Conservation (phyloP, 2,888 invertebrate genomes). For the Tipula helvola region DNA sequence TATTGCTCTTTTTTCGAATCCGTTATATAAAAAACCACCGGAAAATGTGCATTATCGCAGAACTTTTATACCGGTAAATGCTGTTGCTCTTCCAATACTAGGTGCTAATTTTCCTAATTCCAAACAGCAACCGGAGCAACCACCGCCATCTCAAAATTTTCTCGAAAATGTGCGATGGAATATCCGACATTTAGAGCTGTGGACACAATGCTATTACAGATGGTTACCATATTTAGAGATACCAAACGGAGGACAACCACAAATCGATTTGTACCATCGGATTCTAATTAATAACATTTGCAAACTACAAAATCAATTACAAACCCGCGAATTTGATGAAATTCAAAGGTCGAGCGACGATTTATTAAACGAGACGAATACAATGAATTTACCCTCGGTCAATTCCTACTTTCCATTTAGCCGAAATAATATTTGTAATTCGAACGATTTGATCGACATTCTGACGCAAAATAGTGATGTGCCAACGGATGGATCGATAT, state of each 20-base stretch:
- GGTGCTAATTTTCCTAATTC: neutral
- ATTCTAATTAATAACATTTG: slow-evolving; percentile 31
- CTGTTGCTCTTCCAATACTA: slow-evolving; percentile 20
- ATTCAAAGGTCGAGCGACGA: slow-evolving; percentile 20
- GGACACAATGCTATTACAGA: slow-evolving; percentile 83
- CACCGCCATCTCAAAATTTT: slow-evolving; percentile 15
- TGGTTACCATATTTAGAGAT: slow-evolving; percentile 73
- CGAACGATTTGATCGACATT: slow-evolving; percentile 32
- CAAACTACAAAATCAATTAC: slow-evolving; percentile 31
- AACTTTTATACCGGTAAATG: slow-evolving; percentile 26
- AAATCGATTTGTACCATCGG: slow-evolving; percentile 34
- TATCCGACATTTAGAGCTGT: slow-evolving; percentile 45
- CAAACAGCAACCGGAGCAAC: neutral
- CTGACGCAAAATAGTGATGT: slow-evolving; percentile 31
- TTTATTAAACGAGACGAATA: neutral
- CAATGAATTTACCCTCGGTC: slow-evolving; percentile 25
- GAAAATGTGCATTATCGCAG: slow-evolving; percentile 23
- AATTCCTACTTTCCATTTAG: slow-evolving; percentile 37
- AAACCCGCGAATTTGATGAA: slow-evolving; percentile 31
- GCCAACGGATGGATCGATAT: slow-evolving; percentile 30
- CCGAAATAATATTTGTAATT: slow-evolving; percentile 25
- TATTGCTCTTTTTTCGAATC: slow-evolving; percentile 71
- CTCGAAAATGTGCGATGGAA: slow-evolving; percentile 37
- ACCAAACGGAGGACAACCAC: slow-evolving; percentile 33
- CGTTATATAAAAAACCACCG: slow-evolving; percentile 46